phyloP scores from a whole-genome alignment of 2,888 invertebrate genomes.

The Chrysotoxum bicinctum region DNA sequence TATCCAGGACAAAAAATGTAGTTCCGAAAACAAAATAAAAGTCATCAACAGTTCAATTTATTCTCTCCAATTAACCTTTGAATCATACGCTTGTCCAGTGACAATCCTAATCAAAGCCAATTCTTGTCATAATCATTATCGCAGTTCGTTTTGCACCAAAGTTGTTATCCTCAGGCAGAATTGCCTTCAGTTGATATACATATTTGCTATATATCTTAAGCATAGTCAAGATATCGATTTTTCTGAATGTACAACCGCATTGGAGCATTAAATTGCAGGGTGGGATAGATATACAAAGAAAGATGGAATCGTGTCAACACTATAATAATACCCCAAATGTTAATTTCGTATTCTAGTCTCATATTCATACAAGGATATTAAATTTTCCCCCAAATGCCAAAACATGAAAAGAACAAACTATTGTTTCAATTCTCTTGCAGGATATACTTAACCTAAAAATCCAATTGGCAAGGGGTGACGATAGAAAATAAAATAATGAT shows the following conservation, averaged over 20 bases:
- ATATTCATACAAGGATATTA: constrained; percentile 9
- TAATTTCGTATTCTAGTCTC: constrained; percentile 29
- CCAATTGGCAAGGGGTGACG: constrained; percentile 23
- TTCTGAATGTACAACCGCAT: constrained; percentile 9
- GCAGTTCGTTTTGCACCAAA: neutral
- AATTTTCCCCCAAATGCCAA: neutral
- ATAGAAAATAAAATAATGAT: constrained; percentile 30
- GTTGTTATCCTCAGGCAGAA: neutral
- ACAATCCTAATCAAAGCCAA: constrained; percentile 34
- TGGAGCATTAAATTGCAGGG: constrained; percentile 4
- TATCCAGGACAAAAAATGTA: neutral
- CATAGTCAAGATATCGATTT: constrained; percentile 45
- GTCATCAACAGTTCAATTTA: neutral
- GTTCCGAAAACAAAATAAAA: neutral
- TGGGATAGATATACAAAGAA: neutral
- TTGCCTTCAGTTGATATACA: neutral
- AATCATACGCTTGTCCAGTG: constrained; percentile 6
- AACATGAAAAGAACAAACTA: constrained; percentile 8
- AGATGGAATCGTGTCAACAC: constrained; percentile 7
- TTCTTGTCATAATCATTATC: neutral
- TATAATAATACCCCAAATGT: constrained; percentile 1
- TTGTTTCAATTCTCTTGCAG: constrained; percentile 17
- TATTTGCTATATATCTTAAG: neutral
- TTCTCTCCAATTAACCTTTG: neutral
- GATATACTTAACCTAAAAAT: constrained; percentile 48